Percentiles rank a stretch among this genome's conserved stretches.
Evolutionary conservation across 2,113 vertebrate genomes (phyloP).

Genomic region (Cephalopterus ornatus): DNA sequence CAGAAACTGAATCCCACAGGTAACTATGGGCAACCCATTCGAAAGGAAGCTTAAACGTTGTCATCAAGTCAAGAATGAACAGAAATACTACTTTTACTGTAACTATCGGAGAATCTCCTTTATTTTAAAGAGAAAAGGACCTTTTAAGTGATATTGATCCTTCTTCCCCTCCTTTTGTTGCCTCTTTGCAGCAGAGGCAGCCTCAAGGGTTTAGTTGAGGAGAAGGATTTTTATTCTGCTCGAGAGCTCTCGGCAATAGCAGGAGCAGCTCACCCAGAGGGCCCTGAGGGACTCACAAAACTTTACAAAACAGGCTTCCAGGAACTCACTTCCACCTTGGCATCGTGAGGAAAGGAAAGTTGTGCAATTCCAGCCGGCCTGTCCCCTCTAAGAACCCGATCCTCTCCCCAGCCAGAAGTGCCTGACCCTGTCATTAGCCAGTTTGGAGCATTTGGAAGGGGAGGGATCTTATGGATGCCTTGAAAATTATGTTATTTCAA

Average conservation of each 20-base stretch:
- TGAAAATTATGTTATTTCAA: background rate
- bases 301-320: background rate
- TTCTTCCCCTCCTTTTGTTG: background rate
- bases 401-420: background rate
- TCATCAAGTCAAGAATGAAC: background rate
- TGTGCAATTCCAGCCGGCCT: background rate
- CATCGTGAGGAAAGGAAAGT: rapidly evolving
- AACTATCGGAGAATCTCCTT: background rate
- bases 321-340: background rate
- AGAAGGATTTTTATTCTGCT: background rate
- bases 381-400: rapidly evolving
- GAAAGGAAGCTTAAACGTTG: background rate
- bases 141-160: background rate
- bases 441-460: background rate
- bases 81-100: background rate
- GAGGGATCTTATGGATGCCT: background rate
- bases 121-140: background rate
- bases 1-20: background rate
- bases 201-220: background rate
- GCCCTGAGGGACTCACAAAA: background rate
- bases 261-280: background rate
- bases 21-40: background rate
- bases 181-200: background rate
- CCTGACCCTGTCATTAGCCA: background rate
- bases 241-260: background rate